Evolutionary conservation across 2,888 invertebrate genomes (phyloP), one percentile per base, ranked within the genome.

Genomic region (Nephrotoma flavescens): DNA sequence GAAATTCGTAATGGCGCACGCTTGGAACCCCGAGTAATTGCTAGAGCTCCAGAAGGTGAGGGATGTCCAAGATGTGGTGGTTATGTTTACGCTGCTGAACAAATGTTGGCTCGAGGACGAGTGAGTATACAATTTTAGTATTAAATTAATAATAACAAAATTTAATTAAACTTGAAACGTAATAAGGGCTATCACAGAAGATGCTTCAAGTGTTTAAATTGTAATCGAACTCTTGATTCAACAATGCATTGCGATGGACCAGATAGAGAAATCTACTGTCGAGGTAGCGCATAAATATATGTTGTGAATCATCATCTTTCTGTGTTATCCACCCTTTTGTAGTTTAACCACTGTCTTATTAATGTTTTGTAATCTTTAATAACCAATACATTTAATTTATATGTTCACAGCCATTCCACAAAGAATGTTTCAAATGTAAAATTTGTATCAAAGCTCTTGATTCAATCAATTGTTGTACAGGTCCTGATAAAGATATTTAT

Each of bases 401-500:
- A 41, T 41, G 41, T 52, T 52, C 57, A 12, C 57, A 86, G 86
- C 86, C 52, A n/a, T 97, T 96, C 96, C 97, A 97, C 94, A 97
- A 93, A 94, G 96, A 96, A 93, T 97, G 97, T 94, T 97, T 95
- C 95, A 97, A 97, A 93, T 97, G 97, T 94, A 96, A 94, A 91
- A 94, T 95, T 90, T 97, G 97, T 93, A 92, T 93, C 90, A 97
- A 97, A 93, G 94, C 96, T 91, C 94, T 97, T 93, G 97, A 97
- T 93, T 97, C 97, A 89, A 95, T 96, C 90, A 96, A 96, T 93
- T 96, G 96, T 93, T 97, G 97, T 92, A 97, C 97, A 92, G 98
- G 97, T 90, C 96, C 98, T 90, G 97, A 98, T 92, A 96, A 96
- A 94, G 96, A 98, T 91, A 97, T 98, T 93, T 98, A 97, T 93